Evolutionary conservation across 2,113 vertebrate genomes (phyloP).

Genomic region (Megaleporinus macrocephalus): DNA sequence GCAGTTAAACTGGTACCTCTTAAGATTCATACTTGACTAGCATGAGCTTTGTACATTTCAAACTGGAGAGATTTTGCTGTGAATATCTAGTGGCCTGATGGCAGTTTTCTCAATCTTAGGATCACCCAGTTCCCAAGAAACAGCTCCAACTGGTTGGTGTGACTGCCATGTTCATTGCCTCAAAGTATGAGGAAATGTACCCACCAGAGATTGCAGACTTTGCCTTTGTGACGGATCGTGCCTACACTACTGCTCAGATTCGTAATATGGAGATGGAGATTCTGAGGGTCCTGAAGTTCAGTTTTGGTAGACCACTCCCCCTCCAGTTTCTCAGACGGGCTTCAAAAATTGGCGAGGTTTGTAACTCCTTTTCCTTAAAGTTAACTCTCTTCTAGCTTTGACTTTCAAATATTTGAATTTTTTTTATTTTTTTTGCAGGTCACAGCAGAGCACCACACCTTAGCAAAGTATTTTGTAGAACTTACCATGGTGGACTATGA

Average conservation of each 20-base stretch:
- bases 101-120: slow-evolving; percentile 61
- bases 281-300: slow-evolving; percentile 80
- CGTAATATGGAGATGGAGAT: slow-evolving; percentile 85
- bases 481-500: slow-evolving; percentile 86
- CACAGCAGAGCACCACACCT: slow-evolving; percentile 76
- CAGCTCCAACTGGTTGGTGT: slow-evolving; percentile 85
- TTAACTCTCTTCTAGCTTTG: not conserved
- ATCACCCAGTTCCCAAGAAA: slow-evolving; percentile 79
- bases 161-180: slow-evolving; percentile 88
- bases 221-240: slow-evolving; percentile 75
- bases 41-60: no score
- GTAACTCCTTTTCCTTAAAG: not conserved
- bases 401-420: not conserved
- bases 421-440: slow-evolving; percentile 67
- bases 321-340: slow-evolving; percentile 83
- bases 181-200: slow-evolving; percentile 87
- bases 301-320: slow-evolving; percentile 78
- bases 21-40: no score
- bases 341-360: slow-evolving; percentile 84
- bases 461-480: slow-evolving; percentile 89
- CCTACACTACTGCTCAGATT: slow-evolving; percentile 82
- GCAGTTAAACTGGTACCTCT: no score
- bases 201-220: slow-evolving; percentile 81
- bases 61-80: no score
- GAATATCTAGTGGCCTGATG: not conserved